Evolutionary conservation across 2,888 invertebrate genomes (phyloP).

Genomic region (Muschampia plurimacula): DNA sequence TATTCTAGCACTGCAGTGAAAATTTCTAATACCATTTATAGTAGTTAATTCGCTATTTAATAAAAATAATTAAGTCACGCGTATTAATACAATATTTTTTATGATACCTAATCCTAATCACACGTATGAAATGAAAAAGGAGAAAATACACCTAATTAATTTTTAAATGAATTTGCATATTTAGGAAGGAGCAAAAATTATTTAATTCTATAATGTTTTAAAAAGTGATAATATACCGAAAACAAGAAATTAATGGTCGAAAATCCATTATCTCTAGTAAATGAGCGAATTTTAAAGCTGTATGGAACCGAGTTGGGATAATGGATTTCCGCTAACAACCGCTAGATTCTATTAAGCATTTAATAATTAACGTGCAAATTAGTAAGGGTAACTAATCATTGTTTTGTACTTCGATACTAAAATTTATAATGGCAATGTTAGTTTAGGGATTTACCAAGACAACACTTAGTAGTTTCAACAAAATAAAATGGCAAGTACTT

Average conservation of each 20-base stretch:
- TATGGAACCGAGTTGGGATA: slow-evolving; percentile 10
- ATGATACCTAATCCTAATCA: too few relatives aligned
- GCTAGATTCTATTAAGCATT: slow-evolving; percentile 10
- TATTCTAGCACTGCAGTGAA: background rate
- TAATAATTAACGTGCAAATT: slow-evolving; percentile 22
- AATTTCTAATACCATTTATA: too few relatives aligned
- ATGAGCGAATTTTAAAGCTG: slow-evolving; percentile 16
- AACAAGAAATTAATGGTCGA: background rate
- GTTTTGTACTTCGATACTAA: slow-evolving; percentile 5
- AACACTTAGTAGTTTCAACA: background rate
- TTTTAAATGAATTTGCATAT: too few relatives aligned
- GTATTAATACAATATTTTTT: too few relatives aligned
- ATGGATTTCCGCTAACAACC: slow-evolving; percentile 28
- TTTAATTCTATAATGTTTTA: too few relatives aligned
- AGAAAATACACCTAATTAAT: too few relatives aligned
- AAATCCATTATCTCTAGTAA: slow-evolving; percentile 23
- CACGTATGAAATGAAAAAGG: too few relatives aligned
- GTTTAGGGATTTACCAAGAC: background rate
- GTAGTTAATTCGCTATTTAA: too few relatives aligned
- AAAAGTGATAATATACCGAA: background rate
- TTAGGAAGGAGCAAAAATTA: too few relatives aligned
- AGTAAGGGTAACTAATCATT: slow-evolving; percentile 18
- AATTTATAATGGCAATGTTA: background rate
- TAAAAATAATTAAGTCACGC: too few relatives aligned
- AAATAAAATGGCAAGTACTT: too few relatives aligned